Percentiles rank a stretch among this genome's conserved stretches.
Evolutionary conservation across 2,888 invertebrate species (phyloP).

Genomic region (Prosapia bicincta): DNA sequence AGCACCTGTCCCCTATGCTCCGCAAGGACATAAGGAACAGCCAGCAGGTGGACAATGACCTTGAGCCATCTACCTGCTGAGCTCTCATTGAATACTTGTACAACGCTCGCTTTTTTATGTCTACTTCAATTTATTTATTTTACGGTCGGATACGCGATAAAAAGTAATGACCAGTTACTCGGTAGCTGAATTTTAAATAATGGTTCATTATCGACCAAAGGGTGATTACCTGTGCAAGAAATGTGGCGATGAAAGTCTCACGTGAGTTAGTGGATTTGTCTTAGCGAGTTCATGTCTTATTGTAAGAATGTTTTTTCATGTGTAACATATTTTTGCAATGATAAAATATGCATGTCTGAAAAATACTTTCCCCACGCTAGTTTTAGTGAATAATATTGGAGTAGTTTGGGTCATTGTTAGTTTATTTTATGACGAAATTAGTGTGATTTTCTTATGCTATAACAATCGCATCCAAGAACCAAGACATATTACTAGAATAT

Average conservation of each 20-base stretch:
- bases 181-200: constrained; percentile 2
- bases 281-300: too few species aligned
- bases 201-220: not conserved
- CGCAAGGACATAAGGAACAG: not conserved
- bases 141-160: not conserved
- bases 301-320: too few species aligned
- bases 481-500: too few species aligned
- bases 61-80: not conserved
- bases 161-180: not conserved
- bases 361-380: too few species aligned
- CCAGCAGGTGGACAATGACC: not conserved
- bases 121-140: not conserved
- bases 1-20: not conserved
- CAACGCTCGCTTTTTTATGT: not conserved
- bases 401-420: too few species aligned
- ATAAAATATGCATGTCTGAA: too few species aligned
- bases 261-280: too few species aligned
- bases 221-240: not conserved
- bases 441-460: too few species aligned
- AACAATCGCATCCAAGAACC: too few species aligned
- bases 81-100: not conserved
- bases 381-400: too few species aligned
- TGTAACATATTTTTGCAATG: too few species aligned
- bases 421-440: too few species aligned
- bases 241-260: not conserved